Evolutionary conservation across 1,140 invertebrate genomes (phyloP).

Genomic region (Sinonovacula constricta): DNA sequence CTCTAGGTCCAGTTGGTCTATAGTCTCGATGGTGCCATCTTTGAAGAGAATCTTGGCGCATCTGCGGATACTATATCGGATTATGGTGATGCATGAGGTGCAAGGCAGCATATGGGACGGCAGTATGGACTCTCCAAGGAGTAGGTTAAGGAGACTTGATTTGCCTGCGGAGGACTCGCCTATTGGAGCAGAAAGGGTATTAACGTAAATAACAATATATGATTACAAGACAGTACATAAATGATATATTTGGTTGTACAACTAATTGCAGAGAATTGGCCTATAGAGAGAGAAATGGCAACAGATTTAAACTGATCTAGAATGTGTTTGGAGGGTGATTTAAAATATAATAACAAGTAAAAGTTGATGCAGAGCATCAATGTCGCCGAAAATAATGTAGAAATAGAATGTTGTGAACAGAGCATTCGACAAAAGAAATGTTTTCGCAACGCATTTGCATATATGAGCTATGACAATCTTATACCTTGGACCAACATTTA

Average conservation of each 20-base stretch:
- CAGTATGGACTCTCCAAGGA: constrained; percentile 38
- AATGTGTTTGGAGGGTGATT: not conserved
- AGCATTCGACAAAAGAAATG: not conserved
- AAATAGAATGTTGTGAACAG: not conserved
- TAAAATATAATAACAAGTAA: not conserved
- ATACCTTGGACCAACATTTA: too few species aligned
- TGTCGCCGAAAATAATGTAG: not conserved
- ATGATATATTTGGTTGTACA: not conserved
- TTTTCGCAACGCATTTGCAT: too few species aligned
- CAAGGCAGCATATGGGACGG: constrained; percentile 42
- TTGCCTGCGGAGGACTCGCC: constrained; percentile 45
- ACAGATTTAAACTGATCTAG: too few species aligned
- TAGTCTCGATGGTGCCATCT: constrained; percentile 2
- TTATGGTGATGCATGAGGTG: constrained; percentile 45
- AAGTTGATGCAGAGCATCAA: not conserved
- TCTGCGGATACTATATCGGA: constrained; percentile 15
- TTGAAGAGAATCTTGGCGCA: constrained; percentile 28
- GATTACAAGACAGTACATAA: not conserved
- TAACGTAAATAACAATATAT: not conserved
- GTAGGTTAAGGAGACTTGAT: constrained; percentile 46
- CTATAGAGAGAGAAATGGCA: too few species aligned
- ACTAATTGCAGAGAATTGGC: too few species aligned
- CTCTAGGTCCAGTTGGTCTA: constrained; percentile 16
- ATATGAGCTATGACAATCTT: too few species aligned
- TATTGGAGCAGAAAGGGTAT: constrained; percentile 10